phyloP scores from a whole-genome alignment of 2,888 invertebrate species.

The Drosophila helvetica region DNA sequence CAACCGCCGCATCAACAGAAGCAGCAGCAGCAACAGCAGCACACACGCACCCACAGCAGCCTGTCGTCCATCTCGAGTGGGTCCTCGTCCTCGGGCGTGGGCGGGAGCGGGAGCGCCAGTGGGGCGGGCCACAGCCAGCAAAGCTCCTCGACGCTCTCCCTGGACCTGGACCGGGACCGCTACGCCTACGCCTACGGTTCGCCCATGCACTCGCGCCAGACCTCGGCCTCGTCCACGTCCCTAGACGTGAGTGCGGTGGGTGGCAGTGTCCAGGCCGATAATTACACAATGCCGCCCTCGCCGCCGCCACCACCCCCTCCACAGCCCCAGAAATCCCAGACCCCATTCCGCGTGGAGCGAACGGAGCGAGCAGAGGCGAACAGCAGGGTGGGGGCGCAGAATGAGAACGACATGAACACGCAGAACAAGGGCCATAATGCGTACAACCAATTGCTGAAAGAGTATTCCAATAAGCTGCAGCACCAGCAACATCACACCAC shows the following conservation, averaged over 20 bases:
- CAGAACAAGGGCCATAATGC: constrained; percentile 81
- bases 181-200: constrained; percentile 58
- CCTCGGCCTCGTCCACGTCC: constrained; percentile 78
- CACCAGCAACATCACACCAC: constrained; percentile 33
- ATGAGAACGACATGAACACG: constrained; percentile 83
- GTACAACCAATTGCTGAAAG: constrained; percentile 82
- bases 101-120: constrained; percentile 58
- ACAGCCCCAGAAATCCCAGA: constrained; percentile 53
- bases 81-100: constrained; percentile 77
- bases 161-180: constrained; percentile 57
- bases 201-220: constrained; percentile 80
- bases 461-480: constrained; percentile 81
- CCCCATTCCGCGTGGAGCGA: constrained; percentile 10
- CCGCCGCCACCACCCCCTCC: constrained; percentile 67
- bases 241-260: constrained; percentile 53
- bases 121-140: constrained; percentile 49
- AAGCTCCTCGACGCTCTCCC: constrained; percentile 67
- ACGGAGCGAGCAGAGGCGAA: constrained; percentile 48
- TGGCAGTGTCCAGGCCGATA: constrained; percentile 48
- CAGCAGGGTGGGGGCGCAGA: constrained; percentile 61
- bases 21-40: constrained; percentile 53
- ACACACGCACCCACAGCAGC: constrained; percentile 83
- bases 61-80: constrained; percentile 81
- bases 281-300: constrained; percentile 65
- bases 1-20: constrained; percentile 49